phyloP scores from a whole-genome alignment of 2,888 invertebrate species.

The Timandra comae region DNA sequence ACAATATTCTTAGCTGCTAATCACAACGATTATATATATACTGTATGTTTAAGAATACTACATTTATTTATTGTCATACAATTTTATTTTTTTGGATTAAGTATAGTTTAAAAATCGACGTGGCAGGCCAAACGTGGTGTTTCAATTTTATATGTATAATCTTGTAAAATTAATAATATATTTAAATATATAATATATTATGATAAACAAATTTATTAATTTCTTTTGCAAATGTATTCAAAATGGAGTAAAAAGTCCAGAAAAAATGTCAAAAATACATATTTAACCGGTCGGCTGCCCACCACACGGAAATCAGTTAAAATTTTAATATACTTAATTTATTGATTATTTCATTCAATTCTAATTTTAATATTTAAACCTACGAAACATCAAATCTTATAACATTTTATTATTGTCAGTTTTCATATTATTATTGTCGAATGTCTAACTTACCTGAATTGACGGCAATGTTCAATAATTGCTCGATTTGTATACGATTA shows the following conservation, averaged over 20 bases:
- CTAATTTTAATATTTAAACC: slow-evolving; percentile 28
- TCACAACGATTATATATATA: slow-evolving; percentile 53
- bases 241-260: too few species aligned
- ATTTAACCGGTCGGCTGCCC: too few species aligned
- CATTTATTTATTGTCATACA: slow-evolving; percentile 1
- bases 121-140: neutral
- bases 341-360: slow-evolving; percentile 27
- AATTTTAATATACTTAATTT: slow-evolving; percentile 29
- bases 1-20: slow-evolving; percentile 61
- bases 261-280: too few species aligned
- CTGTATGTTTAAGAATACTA: neutral
- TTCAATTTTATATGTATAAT: too few species aligned
- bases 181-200: neutral
- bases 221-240: too few species aligned
- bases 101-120: slow-evolving; percentile 5
- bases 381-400: slow-evolving; percentile 53
- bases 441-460: slow-evolving; percentile 48
- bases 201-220: too few species aligned
- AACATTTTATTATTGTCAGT: slow-evolving; percentile 55
- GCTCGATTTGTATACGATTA: slow-evolving; percentile 55
- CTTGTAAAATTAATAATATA: neutral
- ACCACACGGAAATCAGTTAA: slow-evolving; percentile 21
- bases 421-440: slow-evolving; percentile 49
- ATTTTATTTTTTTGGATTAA: slow-evolving; percentile 8
- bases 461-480: slow-evolving; percentile 58